Percentiles rank a stretch among this genome's conserved stretches.
Conservation (phyloP, 2,888 invertebrate species). For the Tridacna crocea region DNA sequence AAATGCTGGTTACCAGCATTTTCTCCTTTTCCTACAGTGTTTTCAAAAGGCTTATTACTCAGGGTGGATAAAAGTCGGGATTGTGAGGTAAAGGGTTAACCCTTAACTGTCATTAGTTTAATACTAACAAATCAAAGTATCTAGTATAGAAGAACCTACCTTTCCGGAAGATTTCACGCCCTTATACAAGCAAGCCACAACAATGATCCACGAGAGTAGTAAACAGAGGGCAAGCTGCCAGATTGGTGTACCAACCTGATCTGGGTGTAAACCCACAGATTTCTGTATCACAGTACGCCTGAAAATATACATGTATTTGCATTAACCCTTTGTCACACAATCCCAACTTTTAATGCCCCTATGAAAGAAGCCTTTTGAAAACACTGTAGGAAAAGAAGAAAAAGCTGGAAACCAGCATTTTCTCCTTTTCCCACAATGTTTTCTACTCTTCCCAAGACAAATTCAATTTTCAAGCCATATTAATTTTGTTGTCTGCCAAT, state of each 20-base stretch:
- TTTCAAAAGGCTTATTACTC: background rate
- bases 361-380: too few species aligned
- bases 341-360: too few species aligned
- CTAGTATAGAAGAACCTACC: slow-evolving; percentile 52
- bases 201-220: slow-evolving; percentile 76
- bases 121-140: background rate
- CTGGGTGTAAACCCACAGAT: slow-evolving; percentile 66
- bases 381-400: too few species aligned
- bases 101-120: background rate
- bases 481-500: too few species aligned
- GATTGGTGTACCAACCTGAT: slow-evolving; percentile 72
- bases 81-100: background rate
- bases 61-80: background rate
- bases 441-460: background rate
- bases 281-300: slow-evolving; percentile 73
- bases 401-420: too few species aligned
- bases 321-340: too few species aligned
- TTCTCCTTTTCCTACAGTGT: background rate
- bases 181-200: slow-evolving; percentile 77
- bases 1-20: background rate
- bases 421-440: background rate
- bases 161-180: slow-evolving; percentile 80
- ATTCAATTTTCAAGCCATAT: too few species aligned
- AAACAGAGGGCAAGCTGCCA: slow-evolving; percentile 77
- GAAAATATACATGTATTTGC: background rate